Evolutionary conservation across 1,140 invertebrate species (phyloP).

Genomic region (Diorhabda elongata): DNA sequence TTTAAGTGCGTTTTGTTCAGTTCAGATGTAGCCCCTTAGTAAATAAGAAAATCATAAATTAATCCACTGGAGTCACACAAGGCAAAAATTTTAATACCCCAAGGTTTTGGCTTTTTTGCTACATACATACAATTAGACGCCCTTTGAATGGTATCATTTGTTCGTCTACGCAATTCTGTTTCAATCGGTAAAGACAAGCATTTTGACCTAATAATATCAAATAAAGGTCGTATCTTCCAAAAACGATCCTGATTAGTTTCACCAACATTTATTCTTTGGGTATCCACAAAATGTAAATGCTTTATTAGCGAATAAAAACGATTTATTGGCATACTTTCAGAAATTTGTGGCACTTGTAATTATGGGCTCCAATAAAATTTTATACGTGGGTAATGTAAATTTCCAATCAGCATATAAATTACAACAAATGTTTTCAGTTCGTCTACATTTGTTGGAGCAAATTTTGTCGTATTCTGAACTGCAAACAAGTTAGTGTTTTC

Average conservation of each 20-base stretch:
- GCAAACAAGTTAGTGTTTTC: constrained; percentile 1
- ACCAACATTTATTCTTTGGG: neutral
- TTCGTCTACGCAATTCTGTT: too few relatives aligned
- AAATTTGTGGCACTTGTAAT: neutral
- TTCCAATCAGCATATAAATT: neutral
- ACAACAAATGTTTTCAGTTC: constrained; percentile 1
- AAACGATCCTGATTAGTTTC: neutral
- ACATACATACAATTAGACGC: neutral
- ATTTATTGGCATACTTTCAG: neutral
- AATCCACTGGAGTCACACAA: constrained; percentile 34
- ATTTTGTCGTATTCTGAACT: neutral
- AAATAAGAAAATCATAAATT: constrained; percentile 38
- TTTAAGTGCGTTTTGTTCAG: constrained; percentile 16
- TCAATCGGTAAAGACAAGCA: too few relatives aligned
- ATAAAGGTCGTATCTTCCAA: too few relatives aligned
- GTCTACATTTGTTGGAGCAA: neutral
- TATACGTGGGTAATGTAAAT: neutral
- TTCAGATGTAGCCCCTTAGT: constrained; percentile 36
- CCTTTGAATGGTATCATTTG: too few relatives aligned
- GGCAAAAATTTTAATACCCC: constrained; percentile 45
- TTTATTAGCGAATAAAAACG: constrained; percentile 7
- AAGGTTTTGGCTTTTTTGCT: constrained; percentile 40
- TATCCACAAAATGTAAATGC: neutral
- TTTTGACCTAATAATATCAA: too few relatives aligned
- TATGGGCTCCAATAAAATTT: neutral